Evolutionary conservation across 1,140 invertebrate species (phyloP).

Genomic region (Geopemphigus sp.): DNA sequence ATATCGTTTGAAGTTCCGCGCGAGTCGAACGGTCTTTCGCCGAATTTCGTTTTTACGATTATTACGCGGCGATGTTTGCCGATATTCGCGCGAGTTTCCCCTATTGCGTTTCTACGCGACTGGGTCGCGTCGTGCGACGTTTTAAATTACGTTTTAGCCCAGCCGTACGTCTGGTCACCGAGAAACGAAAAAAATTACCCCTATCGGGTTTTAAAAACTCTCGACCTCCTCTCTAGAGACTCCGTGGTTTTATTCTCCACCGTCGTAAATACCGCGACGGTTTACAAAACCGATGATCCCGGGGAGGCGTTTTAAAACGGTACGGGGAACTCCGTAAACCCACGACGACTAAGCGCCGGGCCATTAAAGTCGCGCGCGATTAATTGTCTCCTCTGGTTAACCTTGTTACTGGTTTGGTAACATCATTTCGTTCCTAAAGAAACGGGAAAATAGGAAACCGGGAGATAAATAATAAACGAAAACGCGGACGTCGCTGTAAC

Average conservation of each 20-base stretch:
- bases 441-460: too few species aligned
- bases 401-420: background rate
- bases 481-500: background rate
- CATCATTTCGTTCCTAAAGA: background rate
- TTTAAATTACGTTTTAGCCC: too few species aligned
- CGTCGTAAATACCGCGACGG: background rate
- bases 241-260: background rate
- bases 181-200: background rate
- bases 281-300: background rate
- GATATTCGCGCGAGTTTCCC: too few species aligned
- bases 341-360: background rate
- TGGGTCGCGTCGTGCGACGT: too few species aligned
- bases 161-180: background rate
- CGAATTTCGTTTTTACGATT: too few species aligned
- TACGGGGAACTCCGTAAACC: background rate
- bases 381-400: background rate
- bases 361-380: background rate
- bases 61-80: too few species aligned
- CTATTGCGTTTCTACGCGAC: too few species aligned
- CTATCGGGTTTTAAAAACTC: background rate
- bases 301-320: background rate
- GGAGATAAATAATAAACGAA: slow-evolving; percentile 1
- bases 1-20: too few species aligned
- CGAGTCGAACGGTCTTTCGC: too few species aligned
- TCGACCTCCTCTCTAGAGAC: background rate